Evolutionary conservation across 2,888 invertebrate genomes (phyloP).

Genomic region (Plagodis dolabraria): DNA sequence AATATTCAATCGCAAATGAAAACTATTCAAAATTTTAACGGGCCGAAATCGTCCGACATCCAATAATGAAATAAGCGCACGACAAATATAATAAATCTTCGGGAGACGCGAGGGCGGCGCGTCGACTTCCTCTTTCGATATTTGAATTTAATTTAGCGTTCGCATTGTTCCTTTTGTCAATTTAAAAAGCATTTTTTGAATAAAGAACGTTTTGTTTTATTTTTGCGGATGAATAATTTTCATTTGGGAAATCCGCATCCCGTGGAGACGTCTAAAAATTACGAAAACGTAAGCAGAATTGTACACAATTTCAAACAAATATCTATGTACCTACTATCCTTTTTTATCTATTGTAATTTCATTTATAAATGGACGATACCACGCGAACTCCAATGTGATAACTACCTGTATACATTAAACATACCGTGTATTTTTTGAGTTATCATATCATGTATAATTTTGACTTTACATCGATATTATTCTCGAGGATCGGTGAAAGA

Average conservation of each 20-base stretch:
- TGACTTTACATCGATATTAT: too few species aligned
- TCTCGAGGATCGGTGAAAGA: too few species aligned
- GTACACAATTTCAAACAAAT: too few species aligned
- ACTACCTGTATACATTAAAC: too few species aligned
- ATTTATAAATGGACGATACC: too few species aligned
- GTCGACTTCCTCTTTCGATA: conserved; percentile 83
- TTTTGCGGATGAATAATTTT: neutral
- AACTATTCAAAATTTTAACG: conserved; percentile 61
- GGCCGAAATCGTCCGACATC: conserved; percentile 67
- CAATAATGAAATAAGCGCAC: conserved; percentile 83
- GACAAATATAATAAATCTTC: conserved; percentile 85
- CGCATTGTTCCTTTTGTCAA: conserved; percentile 73
- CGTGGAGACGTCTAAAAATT: too few species aligned
- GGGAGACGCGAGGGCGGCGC: conserved; percentile 74
- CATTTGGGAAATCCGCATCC: neutral
- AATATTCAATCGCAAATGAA: conserved; percentile 40
- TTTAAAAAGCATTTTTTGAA: conserved; percentile 41
- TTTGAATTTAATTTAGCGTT: conserved; percentile 84
- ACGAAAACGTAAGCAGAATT: too few species aligned
- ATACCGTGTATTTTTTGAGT: too few species aligned
- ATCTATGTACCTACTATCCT: too few species aligned
- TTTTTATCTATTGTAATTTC: too few species aligned
- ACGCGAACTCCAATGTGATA: too few species aligned
- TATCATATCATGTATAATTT: too few species aligned
- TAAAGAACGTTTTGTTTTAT: conserved; percentile 14